Base-by-base conservation (phyloP, 2,888 invertebrate species). In the Troides helena region DNA sequence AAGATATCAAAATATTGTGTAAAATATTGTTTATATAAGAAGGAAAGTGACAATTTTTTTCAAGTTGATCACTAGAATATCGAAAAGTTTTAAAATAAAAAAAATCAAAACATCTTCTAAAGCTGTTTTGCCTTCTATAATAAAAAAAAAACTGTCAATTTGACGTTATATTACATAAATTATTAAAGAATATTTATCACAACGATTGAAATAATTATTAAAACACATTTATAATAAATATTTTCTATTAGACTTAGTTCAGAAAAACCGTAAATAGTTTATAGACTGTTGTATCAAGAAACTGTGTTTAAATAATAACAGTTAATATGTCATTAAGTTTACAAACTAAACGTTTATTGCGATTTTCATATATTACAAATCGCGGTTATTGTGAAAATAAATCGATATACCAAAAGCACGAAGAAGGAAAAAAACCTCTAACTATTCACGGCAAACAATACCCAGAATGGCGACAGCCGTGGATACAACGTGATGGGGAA, bases 401-500 rank as follows among this genome's bases (percentile, higher is more conserved):
- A 76, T 83, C 87, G 0, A 83, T 84, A 72, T 91, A 92, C 74
- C 85, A 91, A 69, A 81, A 80, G 43, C 76, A 88, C 73, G 92
- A 92, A 80, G 89, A 87, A 72, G 87, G 88, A 10, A 73, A 74
- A 46, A 82, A 87, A 67, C 80, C 85, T 46, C 84, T 86, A 23
- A 75, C 74, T 59, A 81, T 89, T 0, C 78, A 87, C 65, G 92
- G 91, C 7, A 86, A 94, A 78, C 82, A 84, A 60, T 93, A 93
- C 71, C 84, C 94, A 50, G 87, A 94, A 63, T 95, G 95, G 95
- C 89, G 95, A n/a, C 94, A 90, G 62, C 94, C 94, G 0, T 93
- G 94, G 88, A 92, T 93, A 66, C 87, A 95, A 69, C 88, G 93
- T 30, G 91, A 94, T 1, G 94, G 93, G 1, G 93, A 94, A 77